A percentile compares a stretch with the other conserved stretches of the same genome.
These are phyloP conservation scores for Sitophilus oryzae DNA, from an alignment of 1,140 invertebrate genomes.

Conservation along the genomic window DNA sequence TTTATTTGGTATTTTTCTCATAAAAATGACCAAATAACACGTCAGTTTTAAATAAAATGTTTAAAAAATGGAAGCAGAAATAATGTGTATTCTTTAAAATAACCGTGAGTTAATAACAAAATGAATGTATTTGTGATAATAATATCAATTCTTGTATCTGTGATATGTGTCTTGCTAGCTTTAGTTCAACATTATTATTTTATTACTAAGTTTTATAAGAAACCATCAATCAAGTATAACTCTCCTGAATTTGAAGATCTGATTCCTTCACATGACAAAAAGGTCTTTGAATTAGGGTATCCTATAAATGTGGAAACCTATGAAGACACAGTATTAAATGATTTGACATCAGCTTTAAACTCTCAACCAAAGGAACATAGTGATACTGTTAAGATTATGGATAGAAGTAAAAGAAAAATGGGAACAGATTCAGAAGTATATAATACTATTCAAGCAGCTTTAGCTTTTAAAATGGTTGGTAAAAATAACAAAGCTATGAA, in stretches of 20 bases:
- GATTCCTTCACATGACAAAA: constrained; percentile 33
- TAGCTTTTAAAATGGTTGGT: constrained; percentile 74
- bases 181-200: constrained; percentile 40
- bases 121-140: constrained; percentile 28
- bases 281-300: constrained; percentile 19
- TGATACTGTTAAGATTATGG: constrained; percentile 11
- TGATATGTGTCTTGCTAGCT: constrained; percentile 40
- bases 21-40: no score
- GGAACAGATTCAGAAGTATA: constrained; percentile 63
- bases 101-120: no score
- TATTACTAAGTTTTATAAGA: constrained; percentile 31
- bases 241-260: constrained; percentile 39
- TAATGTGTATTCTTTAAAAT: neutral
- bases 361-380: constrained; percentile 15
- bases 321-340: constrained; percentile 31
- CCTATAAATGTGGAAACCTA: constrained; percentile 17
- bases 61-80: neutral
- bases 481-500: constrained; percentile 83
- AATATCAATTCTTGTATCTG: constrained; percentile 36
- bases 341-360: constrained; percentile 27
- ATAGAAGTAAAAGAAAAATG: constrained; percentile 11
- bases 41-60: neutral
- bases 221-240: constrained; percentile 26
- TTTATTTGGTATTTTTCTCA: neutral
- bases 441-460: constrained; percentile 72